Evolutionary conservation across 2,888 invertebrate genomes (phyloP).

Genomic region (Sinopyrophorus schimmeli): DNA sequence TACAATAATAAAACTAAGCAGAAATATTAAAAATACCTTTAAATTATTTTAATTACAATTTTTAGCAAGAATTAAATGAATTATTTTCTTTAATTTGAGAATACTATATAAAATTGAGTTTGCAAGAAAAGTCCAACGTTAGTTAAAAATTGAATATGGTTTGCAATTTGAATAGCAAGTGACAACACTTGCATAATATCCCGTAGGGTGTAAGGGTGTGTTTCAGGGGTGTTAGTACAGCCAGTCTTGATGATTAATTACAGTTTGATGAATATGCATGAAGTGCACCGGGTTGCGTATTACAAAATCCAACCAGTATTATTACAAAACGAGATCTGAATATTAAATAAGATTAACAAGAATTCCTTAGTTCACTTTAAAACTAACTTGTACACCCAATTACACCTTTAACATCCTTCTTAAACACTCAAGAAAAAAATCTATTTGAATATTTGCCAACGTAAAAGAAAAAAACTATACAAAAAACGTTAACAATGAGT

Average conservation of each 20-base stretch:
- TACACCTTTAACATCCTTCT: too few relatives aligned
- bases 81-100: too few relatives aligned
- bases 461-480: too few relatives aligned
- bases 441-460: too few relatives aligned
- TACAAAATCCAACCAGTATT: constrained; percentile 47
- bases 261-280: constrained; percentile 54
- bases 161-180: constrained; percentile 29
- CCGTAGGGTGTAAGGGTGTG: constrained; percentile 18
- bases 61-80: too few relatives aligned
- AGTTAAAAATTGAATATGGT: constrained; percentile 23
- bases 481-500: too few relatives aligned
- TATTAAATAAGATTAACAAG: constrained; percentile 19
- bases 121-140: too few relatives aligned
- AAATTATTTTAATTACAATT: too few relatives aligned
- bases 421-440: too few relatives aligned
- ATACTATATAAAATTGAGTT: too few relatives aligned
- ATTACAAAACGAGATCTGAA: constrained; percentile 28
- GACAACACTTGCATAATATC: constrained; percentile 31
- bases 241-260: constrained; percentile 53
- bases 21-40: too few relatives aligned
- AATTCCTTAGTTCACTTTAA: constrained; percentile 1
- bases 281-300: constrained; percentile 48
- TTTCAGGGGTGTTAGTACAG: constrained; percentile 34
- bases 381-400: constrained; percentile 11
- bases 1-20: too few relatives aligned